These are phyloP conservation scores for Lithobates sylvaticus DNA, from an alignment of 2,797 vertebrate genomes.

Conservation along the genomic window DNA sequence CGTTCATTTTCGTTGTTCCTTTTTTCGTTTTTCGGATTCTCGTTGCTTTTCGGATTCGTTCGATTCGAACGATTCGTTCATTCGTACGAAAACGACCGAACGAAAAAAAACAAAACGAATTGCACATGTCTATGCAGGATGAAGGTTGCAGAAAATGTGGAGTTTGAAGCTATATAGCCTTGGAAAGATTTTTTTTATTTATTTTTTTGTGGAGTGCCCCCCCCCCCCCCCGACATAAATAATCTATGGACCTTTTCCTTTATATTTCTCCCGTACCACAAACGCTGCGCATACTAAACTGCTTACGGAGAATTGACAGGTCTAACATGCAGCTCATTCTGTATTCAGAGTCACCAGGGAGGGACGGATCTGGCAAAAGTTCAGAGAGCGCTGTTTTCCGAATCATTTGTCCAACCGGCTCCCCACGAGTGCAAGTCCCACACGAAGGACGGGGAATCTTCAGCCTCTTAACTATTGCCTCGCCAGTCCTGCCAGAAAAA, in stretches of 20 bases:
- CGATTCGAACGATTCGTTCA: no score
- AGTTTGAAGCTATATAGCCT: neutral
- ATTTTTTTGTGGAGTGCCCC: neutral
- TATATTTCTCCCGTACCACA: neutral
- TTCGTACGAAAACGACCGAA: no score
- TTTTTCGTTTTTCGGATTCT: no score
- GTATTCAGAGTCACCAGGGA: slow-evolving; percentile 69
- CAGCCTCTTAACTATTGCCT: slow-evolving; percentile 71
- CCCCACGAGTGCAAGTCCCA: slow-evolving; percentile 70
- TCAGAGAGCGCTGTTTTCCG: slow-evolving; percentile 75
- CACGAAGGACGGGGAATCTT: slow-evolving; percentile 69
- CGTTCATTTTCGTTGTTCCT: no score
- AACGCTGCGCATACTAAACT: slow-evolving; percentile 64
- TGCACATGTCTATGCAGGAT: no score
- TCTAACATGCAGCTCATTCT: slow-evolving; percentile 69
- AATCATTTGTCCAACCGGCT: slow-evolving; percentile 74
- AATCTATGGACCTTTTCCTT: slow-evolving; percentile 61
- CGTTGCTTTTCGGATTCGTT: no score
- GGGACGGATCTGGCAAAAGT: slow-evolving; percentile 71
- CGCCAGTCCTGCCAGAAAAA: slow-evolving; percentile 37
- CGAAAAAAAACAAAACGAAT: no score
- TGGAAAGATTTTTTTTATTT: neutral
- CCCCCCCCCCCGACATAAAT: slow-evolving; percentile 12
- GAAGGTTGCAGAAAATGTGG: neutral
- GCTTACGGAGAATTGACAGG: slow-evolving; percentile 67